Percentiles rank a stretch among this genome's conserved stretches.
These are phyloP conservation scores for Drosophila acutilabella DNA, from an alignment of 2,888 invertebrate genomes.

Conservation along the genomic window DNA sequence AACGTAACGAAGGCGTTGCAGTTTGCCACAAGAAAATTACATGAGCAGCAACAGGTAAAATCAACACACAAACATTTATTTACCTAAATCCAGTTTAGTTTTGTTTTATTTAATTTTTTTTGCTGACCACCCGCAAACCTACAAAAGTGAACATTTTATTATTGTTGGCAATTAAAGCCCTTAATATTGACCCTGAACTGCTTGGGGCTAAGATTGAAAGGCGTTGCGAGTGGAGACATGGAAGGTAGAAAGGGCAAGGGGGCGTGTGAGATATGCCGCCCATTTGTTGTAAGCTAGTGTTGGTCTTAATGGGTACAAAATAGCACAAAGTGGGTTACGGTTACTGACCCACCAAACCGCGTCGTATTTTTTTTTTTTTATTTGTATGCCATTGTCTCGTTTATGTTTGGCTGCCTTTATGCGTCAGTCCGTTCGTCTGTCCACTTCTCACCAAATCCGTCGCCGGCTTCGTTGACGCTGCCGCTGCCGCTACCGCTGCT, in stretches of 20 bases:
- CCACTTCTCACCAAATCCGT: slow-evolving; percentile 61
- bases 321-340: slow-evolving; percentile 57
- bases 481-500: too few species aligned
- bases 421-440: slow-evolving; percentile 20
- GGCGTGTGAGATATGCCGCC: slow-evolving; percentile 9
- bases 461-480: slow-evolving; percentile 2
- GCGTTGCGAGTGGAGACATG: too few species aligned
- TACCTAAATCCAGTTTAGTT: too few species aligned
- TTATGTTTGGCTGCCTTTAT: slow-evolving; percentile 9
- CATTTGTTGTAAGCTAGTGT: slow-evolving; percentile 27
- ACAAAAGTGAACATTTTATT: neutral
- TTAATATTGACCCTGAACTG: slow-evolving; percentile 49
- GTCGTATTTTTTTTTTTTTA: slow-evolving; percentile 9
- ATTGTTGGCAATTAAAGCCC: slow-evolving; percentile 34
- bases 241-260: too few species aligned
- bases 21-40: slow-evolving; percentile 46
- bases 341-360: slow-evolving; percentile 61
- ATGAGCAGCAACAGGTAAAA: slow-evolving; percentile 29
- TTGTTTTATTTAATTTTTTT: too few species aligned
- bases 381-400: slow-evolving; percentile 57
- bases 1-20: slow-evolving; percentile 59
- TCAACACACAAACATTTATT: slow-evolving; percentile 11
- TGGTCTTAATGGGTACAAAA: slow-evolving; percentile 8
- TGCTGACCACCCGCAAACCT: slow-evolving; percentile 11
- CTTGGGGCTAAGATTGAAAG: slow-evolving; percentile 17